Evolutionary conservation across 2,797 vertebrate species (phyloP).

Genomic region (Danio kyathit): DNA sequence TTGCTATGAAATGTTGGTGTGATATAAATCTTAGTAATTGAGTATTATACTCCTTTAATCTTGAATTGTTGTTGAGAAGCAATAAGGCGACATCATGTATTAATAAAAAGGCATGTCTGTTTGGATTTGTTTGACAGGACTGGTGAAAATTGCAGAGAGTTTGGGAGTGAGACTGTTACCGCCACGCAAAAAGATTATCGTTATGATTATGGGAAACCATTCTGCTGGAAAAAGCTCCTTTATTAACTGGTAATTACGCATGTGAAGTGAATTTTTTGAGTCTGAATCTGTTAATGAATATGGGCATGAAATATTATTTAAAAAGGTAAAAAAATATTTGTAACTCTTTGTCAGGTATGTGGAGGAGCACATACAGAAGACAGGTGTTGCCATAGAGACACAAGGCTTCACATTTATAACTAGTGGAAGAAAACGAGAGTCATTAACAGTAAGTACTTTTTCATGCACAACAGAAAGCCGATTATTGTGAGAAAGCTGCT

Average conservation of each 20-base stretch:
- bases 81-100: background rate
- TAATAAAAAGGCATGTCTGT: background rate
- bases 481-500: constrained; percentile 8
- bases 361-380: constrained; percentile 87
- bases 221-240: constrained; percentile 86
- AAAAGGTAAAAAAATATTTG: background rate
- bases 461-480: background rate
- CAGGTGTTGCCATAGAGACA: constrained; percentile 85
- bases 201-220: constrained; percentile 87
- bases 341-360: constrained; percentile 75
- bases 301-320: background rate
- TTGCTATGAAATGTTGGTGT: too few species aligned
- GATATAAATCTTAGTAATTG: background rate
- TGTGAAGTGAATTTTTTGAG: background rate
- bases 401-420: constrained; percentile 86
- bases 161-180: constrained; percentile 78
- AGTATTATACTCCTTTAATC: background rate
- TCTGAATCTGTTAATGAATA: background rate
- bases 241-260: constrained; percentile 83
- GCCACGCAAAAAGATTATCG: constrained; percentile 83
- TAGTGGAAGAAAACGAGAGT: constrained; percentile 84
- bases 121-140: constrained; percentile 68
- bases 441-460: constrained; percentile 77
- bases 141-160: constrained; percentile 80
- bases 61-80: background rate